Evolutionary conservation across 2,113 vertebrate species (phyloP).

Genomic region (Xenotilapia leptura): DNA sequence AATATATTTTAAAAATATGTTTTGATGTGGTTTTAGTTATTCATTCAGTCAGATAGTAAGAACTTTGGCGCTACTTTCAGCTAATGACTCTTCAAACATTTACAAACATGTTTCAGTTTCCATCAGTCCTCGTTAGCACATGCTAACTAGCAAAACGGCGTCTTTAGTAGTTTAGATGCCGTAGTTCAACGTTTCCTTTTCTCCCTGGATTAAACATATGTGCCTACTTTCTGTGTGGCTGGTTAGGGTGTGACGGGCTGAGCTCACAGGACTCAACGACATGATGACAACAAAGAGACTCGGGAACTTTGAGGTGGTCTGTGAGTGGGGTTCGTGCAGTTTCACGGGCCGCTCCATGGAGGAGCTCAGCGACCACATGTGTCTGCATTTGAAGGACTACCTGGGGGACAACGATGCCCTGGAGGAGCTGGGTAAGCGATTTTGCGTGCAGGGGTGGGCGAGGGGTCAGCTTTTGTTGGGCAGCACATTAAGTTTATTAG

Average conservation of each 20-base stretch:
- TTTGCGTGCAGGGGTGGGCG: neutral
- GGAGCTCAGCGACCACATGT: slow-evolving; percentile 70
- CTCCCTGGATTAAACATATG: neutral
- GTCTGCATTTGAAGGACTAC: slow-evolving; percentile 58
- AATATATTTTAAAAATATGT: neutral
- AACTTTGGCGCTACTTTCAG: neutral
- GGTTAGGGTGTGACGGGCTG: neutral
- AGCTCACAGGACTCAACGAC: neutral
- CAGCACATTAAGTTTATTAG: neutral
- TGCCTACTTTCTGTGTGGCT: neutral
- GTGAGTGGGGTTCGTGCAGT: slow-evolving; percentile 65
- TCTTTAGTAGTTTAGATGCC: neutral
- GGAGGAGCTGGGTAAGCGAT: slow-evolving; percentile 71
- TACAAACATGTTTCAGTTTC: neutral
- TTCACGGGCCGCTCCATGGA: slow-evolving; percentile 62
- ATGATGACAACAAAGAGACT: slow-evolving; percentile 64
- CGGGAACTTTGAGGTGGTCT: slow-evolving; percentile 42
- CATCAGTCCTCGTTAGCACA: neutral
- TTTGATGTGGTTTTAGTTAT: neutral
- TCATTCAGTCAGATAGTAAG: neutral
- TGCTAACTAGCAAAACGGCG: neutral
- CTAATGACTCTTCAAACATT: neutral
- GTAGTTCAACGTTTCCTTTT: neutral
- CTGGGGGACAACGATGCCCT: slow-evolving; percentile 69
- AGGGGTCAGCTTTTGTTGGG: neutral